Evolutionary conservation across 2,797 vertebrate genomes (phyloP).

Genomic region (Chiropotes sagulatus): DNA sequence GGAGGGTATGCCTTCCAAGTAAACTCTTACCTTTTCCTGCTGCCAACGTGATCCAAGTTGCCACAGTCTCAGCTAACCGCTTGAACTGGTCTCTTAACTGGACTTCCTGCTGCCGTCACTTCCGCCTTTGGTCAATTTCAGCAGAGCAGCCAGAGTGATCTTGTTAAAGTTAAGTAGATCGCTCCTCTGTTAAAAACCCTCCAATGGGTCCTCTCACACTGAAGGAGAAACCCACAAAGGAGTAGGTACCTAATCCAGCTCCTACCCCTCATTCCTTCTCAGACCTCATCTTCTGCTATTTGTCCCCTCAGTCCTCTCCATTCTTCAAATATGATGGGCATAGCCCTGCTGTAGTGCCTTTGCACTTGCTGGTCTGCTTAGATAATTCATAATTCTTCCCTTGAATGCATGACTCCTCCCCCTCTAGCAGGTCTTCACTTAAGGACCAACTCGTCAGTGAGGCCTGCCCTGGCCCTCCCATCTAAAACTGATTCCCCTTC

Average conservation of each 20-base stretch:
- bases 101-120: not conserved
- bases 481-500: not conserved
- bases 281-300: not conserved
- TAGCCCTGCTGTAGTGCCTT: not conserved
- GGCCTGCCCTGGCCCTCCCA: not conserved
- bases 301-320: not conserved
- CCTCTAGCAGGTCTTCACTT: not conserved
- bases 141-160: not conserved
- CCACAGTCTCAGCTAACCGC: not conserved
- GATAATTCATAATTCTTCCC: not conserved
- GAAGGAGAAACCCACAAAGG: not conserved
- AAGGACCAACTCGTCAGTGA: not conserved
- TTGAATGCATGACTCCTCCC: fast-evolving
- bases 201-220: not conserved
- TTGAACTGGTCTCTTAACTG: not conserved
- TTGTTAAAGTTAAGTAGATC: not conserved
- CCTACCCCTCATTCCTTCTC: not conserved
- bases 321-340: not conserved
- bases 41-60: not conserved
- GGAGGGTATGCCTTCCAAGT: not conserved
- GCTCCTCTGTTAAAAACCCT: not conserved
- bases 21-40: not conserved
- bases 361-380: not conserved
- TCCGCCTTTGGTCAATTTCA: not conserved
- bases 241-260: not conserved